A percentile compares a stretch with the other conserved stretches of the same genome.
Conservation (phyloP, 2,888 invertebrate genomes). For the Agrenia bidenticulata region DNA sequence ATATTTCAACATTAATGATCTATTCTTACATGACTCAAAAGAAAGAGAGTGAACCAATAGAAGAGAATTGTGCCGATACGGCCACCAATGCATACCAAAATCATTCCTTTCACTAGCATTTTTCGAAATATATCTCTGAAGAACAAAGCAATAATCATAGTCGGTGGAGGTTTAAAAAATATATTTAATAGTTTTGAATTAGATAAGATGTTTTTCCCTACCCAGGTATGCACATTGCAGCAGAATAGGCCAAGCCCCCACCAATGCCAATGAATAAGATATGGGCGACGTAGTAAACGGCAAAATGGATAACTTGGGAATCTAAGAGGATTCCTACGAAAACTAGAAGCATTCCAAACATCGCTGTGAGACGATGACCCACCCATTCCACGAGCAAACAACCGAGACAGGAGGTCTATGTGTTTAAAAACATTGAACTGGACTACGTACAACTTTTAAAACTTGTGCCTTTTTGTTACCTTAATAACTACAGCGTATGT, state of each 20-base stretch:
- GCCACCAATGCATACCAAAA: constrained; percentile 16
- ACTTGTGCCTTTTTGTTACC: constrained; percentile 12
- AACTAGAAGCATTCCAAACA: constrained; percentile 45
- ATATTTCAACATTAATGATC: background rate
- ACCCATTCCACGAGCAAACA: constrained; percentile 25
- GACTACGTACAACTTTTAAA: background rate
- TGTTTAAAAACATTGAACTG: background rate
- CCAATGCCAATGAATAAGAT: constrained; percentile 38
- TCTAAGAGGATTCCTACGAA: constrained; percentile 40
- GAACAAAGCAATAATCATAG: background rate
- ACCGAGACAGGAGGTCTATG: constrained; percentile 17
- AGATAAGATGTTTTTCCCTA: background rate
- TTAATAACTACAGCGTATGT: constrained; percentile 28
- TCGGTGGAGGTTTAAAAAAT: no score
- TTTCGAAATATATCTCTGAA: constrained; percentile 39
- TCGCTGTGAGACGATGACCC: constrained; percentile 39
- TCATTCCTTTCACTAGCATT: constrained; percentile 20
- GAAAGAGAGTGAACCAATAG: constrained; percentile 17
- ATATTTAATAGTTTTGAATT: no score
- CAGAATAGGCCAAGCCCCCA: constrained; percentile 26
- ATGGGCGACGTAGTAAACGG: constrained; percentile 30
- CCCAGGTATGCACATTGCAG: background rate
- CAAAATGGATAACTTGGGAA: constrained; percentile 28
- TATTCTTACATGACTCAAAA: background rate
- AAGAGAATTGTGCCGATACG: constrained; percentile 23